Conservation (phyloP, 2,113 vertebrate species). For the Pterocles orientalis region DNA sequence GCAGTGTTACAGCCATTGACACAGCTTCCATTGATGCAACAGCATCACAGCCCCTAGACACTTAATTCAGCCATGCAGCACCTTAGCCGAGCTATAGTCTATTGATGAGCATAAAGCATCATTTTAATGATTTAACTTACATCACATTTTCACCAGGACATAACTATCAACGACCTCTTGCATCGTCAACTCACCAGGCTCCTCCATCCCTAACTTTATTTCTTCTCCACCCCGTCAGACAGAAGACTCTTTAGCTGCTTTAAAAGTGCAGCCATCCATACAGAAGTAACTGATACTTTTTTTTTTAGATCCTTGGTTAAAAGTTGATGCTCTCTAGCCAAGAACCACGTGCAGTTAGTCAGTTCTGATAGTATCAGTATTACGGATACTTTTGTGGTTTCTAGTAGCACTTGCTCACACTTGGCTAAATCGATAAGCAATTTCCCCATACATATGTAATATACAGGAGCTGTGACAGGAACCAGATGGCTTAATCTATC, state of each 20-base stretch:
- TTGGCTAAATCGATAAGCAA: slow-evolving; percentile 53
- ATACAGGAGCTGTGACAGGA: slow-evolving; percentile 21
- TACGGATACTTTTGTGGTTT: neutral
- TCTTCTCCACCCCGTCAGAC: too few species aligned
- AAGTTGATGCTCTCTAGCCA: slow-evolving; percentile 18
- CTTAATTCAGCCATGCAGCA: neutral
- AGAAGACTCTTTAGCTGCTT: neutral
- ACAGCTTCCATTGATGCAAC: neutral
- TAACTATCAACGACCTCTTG: neutral
- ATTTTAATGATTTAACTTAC: neutral
- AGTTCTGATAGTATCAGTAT: neutral
- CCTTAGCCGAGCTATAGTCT: neutral
- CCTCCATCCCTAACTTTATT: neutral
- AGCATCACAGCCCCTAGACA: neutral
- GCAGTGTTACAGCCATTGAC: neutral
- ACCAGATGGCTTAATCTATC: slow-evolving; percentile 36
- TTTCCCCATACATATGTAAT: slow-evolving; percentile 19
- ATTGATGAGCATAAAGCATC: neutral
- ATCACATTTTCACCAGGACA: neutral
- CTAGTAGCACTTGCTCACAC: slow-evolving; percentile 19
- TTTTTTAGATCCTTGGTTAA: neutral
- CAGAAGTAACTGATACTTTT: neutral
- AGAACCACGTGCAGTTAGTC: neutral
- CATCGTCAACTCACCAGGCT: neutral
- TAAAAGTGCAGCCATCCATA: neutral